Evolutionary conservation across 92 coral and sea anemone species (phyloP), one percentile per base, ranked within the genome.

Genomic region (Epizoanthus scotinus): DNA sequence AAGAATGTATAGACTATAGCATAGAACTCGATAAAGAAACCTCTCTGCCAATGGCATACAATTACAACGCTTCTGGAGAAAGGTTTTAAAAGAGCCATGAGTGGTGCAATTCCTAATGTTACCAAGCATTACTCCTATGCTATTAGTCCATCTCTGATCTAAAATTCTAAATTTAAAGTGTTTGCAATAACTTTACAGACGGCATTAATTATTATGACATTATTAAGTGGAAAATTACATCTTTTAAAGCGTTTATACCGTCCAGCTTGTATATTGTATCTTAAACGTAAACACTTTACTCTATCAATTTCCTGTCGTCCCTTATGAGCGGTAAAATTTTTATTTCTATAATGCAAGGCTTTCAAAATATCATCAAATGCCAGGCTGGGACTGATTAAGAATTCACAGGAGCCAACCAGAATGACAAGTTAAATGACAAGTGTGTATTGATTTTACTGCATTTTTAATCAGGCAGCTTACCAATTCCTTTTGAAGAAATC

Each of bases 361-460:
- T 74, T 60, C 52, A 36, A 38, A 58, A 14, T 50, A 19, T 67
- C 55, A 52, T 56, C 62, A 57, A 57, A 57, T 3, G 44, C 12
- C 29, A 21, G 24, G n/a, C 50, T 28, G 14, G 59, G 17, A 60
- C 22, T 58, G 38, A 73, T 40, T 31, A 58, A 6, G 10, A 17
- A 58, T 34, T 60, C 67, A 59, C 60, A 38, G 49, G 27, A 12
- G 36, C 42, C 2, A 36, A 20, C 78, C 42, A n/a, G 20, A 1
- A 31, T 75, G 68, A 75, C 68, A 60, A 21, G 49, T n/a, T n/a
- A n/a, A n/a, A n/a, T n/a, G n/a, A n/a, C n/a, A n/a, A n/a, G n/a
- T n/a, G 8, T n/a, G 22, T 59, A 22, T 75, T 75, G 52, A 75
- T 24, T 58, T 17, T 75, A 34, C 81, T 64, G 56, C 55, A 67